Evolutionary conservation across 2,113 vertebrate genomes (phyloP), one percentile per base, ranked within the genome.

Genomic region (Muntiacus reevesi): DNA sequence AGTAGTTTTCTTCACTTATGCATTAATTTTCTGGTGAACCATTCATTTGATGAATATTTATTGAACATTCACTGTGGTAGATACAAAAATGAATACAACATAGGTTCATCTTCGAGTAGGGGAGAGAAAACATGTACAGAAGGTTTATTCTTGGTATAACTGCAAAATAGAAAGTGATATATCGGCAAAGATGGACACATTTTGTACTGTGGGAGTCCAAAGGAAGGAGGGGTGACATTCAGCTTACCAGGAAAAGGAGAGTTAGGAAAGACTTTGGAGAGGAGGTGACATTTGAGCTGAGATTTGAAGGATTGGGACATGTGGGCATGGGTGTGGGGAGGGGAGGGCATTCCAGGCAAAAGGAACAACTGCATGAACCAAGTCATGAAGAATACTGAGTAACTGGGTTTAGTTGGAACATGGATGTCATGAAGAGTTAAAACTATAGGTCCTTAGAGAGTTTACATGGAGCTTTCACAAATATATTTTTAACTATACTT

Each of bases 271-370:
- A 23, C 85, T 96, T 97, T 94, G 43, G 93, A 83, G 64, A 97
- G 36, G 43, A 95, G 62, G 36, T 87, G 93, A 92, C 90, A 94
- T 96, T 94, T 96, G 94, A 97, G 74, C 87, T 96, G 92, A 97
- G 76, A 94, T 96, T 97, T 97, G 88, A 97, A 95, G 97, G 94
- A 95, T 93, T 86, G 85, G 76, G 88, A 88, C 94, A 93, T 92
- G 88, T 96, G 94, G 52, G 52, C 95, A 45, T 55, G 82, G 62
- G 23, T 90, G 43, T 86, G 59, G 64, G 90, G 54, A 81, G 62
- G 28, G 43, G 43, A 87, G 89, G 50, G 57, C 71, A 90, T 95
- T 95, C 79, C 59, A 88, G 90, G 93, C 94, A 94, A 85, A 95
- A 97, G 87, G 64, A 96, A 94, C 87, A 97, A 97, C 60, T 95